These are phyloP conservation scores for Hephaestus fuliginosus DNA, from an alignment of 2,797 vertebrate species.

Conservation along the genomic window DNA sequence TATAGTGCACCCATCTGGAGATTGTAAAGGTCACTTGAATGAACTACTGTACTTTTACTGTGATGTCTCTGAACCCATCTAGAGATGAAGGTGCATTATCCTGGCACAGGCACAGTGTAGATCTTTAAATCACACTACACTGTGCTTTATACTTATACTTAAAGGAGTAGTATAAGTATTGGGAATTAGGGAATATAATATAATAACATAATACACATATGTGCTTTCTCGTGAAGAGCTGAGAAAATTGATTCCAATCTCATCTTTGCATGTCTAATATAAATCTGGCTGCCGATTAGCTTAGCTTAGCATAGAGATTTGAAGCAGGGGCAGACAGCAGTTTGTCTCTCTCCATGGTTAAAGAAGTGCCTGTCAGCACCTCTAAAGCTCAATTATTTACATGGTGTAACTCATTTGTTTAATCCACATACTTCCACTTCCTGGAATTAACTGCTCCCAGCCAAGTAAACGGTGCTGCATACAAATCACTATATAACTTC, in stretches of 20 bases:
- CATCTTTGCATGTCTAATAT: background rate
- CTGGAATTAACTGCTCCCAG: background rate
- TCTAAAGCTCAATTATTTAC: background rate
- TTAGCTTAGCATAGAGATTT: background rate
- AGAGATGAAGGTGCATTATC: slow-evolving; percentile 3
- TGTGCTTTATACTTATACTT: background rate
- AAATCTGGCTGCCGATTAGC: background rate
- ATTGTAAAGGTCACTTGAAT: slow-evolving; percentile 16
- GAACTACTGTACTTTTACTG: slow-evolving; percentile 18
- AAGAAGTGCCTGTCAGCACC: background rate
- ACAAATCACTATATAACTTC: background rate
- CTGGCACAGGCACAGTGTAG: background rate
- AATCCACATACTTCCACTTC: background rate
- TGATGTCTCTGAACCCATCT: slow-evolving; percentile 4
- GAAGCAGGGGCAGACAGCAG: background rate
- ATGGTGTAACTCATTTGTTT: background rate
- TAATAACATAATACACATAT: background rate
- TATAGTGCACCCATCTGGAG: background rate
- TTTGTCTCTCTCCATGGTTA: background rate
- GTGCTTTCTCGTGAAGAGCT: background rate
- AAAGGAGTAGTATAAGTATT: background rate
- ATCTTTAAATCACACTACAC: background rate
- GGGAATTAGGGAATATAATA: too few relatives aligned
- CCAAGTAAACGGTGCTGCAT: background rate
- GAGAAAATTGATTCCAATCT: background rate